Conservation (phyloP, 2,797 vertebrate species). For the Sebastes hopkinsi region DNA sequence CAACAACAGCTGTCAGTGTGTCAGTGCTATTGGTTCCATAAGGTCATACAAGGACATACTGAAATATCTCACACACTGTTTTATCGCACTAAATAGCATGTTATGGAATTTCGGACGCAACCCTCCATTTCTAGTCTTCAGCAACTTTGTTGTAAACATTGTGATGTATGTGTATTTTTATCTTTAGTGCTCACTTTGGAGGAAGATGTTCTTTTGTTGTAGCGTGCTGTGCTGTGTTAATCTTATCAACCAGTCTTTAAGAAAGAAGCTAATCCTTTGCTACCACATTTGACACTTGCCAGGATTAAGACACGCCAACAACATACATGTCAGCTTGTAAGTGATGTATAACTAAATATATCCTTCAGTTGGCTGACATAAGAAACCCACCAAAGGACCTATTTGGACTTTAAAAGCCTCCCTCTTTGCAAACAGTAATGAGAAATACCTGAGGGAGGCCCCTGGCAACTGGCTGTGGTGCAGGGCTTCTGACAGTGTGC, state of each 20-base stretch:
- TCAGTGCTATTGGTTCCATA: too few relatives aligned
- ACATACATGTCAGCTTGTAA: slow-evolving; percentile 14
- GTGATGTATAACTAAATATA: slow-evolving; percentile 14
- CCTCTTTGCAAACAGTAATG: slow-evolving; percentile 40
- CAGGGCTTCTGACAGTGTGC: slow-evolving; percentile 2
- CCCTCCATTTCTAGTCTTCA: too few relatives aligned
- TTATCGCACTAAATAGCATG: too few relatives aligned
- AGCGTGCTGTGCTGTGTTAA: too few relatives aligned
- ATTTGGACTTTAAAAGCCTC: slow-evolving; percentile 51
- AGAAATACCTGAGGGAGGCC: slow-evolving; percentile 61
- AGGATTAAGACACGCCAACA: slow-evolving; percentile 24
- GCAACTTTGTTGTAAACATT: too few relatives aligned
- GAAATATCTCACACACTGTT: too few relatives aligned
- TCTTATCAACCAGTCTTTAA: not conserved
- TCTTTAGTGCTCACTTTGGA: not conserved
- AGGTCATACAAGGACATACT: too few relatives aligned
- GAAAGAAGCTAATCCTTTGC: not conserved
- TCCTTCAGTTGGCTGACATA: slow-evolving; percentile 16
- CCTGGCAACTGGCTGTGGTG: slow-evolving; percentile 52
- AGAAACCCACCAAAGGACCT: slow-evolving; percentile 31
- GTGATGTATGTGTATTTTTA: too few relatives aligned
- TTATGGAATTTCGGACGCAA: too few relatives aligned
- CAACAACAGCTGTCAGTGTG: too few relatives aligned
- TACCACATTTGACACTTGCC: not conserved
- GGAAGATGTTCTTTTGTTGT: not conserved